Conservation (phyloP, 2,888 invertebrate species). For the Pollenia angustigena region DNA sequence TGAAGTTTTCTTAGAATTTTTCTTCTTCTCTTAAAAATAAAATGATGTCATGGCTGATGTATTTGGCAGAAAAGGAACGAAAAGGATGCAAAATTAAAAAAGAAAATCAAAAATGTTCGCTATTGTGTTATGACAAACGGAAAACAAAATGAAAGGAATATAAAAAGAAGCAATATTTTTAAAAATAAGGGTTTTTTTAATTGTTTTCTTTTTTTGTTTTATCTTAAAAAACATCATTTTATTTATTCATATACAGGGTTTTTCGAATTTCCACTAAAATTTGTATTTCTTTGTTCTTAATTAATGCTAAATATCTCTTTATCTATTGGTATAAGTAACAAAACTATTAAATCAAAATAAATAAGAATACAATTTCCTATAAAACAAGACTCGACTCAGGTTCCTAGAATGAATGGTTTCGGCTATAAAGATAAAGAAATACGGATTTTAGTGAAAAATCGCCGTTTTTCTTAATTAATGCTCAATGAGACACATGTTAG, state of each 20-base stretch:
- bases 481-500: too few relatives aligned
- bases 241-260: neutral
- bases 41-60: constrained; percentile 40
- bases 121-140: constrained; percentile 42
- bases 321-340: too few relatives aligned
- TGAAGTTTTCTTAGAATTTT: neutral
- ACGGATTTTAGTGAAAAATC: too few relatives aligned
- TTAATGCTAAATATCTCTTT: too few relatives aligned
- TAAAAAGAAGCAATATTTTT: constrained; percentile 4
- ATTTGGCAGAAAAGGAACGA: neutral
- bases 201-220: neutral
- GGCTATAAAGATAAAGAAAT: too few relatives aligned
- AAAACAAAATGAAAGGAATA: constrained; percentile 31
- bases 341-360: too few relatives aligned
- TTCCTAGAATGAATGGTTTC: too few relatives aligned
- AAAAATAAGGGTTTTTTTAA: neutral
- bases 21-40: neutral
- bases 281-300: too few relatives aligned
- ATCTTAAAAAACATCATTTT: neutral
- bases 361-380: too few relatives aligned
- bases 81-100: neutral
- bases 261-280: too few relatives aligned
- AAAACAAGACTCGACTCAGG: too few relatives aligned
- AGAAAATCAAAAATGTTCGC: neutral
- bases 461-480: too few relatives aligned